phyloP scores from a whole-genome alignment of 2,797 vertebrate genomes.

The Neopelma chrysocephalum region DNA sequence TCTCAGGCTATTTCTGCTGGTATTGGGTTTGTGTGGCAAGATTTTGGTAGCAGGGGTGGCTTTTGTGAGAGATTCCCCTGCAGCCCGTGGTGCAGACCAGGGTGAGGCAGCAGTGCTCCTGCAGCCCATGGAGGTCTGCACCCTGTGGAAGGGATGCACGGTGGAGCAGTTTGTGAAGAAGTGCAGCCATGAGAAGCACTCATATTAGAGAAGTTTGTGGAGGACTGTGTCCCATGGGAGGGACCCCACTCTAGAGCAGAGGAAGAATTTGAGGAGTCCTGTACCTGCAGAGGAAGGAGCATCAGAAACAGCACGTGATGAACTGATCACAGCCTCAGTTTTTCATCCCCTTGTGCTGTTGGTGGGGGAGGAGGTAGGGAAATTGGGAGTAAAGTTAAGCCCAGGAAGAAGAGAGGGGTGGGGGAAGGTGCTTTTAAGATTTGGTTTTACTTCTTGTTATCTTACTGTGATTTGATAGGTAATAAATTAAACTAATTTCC shows the following conservation, averaged over 20 bases:
- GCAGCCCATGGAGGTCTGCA: too few relatives aligned
- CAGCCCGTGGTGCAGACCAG: not conserved
- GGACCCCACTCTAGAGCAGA: not conserved
- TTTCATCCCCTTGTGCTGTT: not conserved
- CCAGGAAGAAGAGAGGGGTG: not conserved
- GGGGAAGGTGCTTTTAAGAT: not conserved
- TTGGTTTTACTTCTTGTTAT: not conserved
- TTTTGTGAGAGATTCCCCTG: not conserved
- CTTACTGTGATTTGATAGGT: not conserved
- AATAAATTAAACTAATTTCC: not conserved
- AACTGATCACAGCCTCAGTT: not conserved
- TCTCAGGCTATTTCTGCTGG: not conserved
- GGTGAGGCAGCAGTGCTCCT: not conserved
- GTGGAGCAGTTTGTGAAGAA: not conserved
- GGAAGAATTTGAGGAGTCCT: not conserved
- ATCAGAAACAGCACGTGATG: not conserved
- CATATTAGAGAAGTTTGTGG: not conserved
- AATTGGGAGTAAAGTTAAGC: not conserved
- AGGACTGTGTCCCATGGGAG: not conserved
- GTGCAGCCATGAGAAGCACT: not conserved
- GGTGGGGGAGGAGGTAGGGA: not conserved
- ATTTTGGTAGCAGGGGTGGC: not conserved
- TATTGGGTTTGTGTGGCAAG: not conserved
- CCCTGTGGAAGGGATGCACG: not conserved
- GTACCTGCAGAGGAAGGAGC: not conserved